Conservation (phyloP, 2,888 invertebrate genomes). For the Plebejus melissa region DNA sequence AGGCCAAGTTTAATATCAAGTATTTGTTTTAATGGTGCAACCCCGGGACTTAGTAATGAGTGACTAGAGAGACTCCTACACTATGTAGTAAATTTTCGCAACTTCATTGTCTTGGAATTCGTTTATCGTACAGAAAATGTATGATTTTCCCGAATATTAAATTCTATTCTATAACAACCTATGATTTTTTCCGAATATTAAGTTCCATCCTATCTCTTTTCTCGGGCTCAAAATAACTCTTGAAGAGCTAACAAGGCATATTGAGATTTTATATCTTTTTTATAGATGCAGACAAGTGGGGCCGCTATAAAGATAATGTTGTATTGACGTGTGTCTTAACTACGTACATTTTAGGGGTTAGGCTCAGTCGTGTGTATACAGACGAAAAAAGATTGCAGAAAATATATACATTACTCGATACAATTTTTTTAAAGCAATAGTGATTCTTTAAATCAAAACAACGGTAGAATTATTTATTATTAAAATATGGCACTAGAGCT, state of each 20-base stretch:
- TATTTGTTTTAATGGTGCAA: too few relatives aligned
- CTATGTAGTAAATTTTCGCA: not conserved
- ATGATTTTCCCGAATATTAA: not conserved
- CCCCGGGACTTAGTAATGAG: too few relatives aligned
- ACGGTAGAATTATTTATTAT: too few relatives aligned
- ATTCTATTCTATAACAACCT: too few relatives aligned
- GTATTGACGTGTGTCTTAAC: not conserved
- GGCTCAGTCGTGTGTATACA: not conserved
- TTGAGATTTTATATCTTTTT: constrained; percentile 15
- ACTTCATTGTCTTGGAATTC: not conserved
- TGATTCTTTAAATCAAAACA: not conserved
- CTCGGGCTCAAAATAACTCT: too few relatives aligned
- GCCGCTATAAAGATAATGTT: not conserved
- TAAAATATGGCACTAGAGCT: too few relatives aligned
- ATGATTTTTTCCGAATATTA: not conserved
- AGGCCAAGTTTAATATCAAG: too few relatives aligned
- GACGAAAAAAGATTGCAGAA: too few relatives aligned
- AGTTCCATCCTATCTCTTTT: too few relatives aligned
- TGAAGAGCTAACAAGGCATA: not conserved
- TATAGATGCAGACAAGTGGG: constrained; percentile 3
- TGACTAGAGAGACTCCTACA: too few relatives aligned
- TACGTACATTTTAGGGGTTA: not conserved
- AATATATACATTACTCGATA: too few relatives aligned
- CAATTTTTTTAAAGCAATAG: not conserved
- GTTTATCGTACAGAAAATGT: not conserved